Percentiles rank a stretch among this genome's conserved stretches.
Evolutionary conservation across 2,113 vertebrate genomes (phyloP).

Genomic region (Lepus americanus): DNA sequence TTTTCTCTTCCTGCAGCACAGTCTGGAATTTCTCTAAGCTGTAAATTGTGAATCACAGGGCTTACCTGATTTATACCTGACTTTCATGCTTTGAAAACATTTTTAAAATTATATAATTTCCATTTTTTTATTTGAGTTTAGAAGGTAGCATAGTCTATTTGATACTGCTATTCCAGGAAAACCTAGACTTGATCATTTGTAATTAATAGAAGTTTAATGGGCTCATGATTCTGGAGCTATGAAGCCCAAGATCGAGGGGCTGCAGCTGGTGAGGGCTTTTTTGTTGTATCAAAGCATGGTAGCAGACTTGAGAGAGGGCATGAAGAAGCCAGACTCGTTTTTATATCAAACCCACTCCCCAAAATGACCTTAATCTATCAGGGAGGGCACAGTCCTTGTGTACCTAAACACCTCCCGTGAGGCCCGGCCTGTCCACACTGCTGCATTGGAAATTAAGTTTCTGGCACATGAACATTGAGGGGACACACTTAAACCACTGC

Average conservation of each 20-base stretch:
- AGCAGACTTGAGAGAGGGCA: not conserved
- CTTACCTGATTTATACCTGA: not conserved
- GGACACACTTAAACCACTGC: not conserved
- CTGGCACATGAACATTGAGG: too few species aligned
- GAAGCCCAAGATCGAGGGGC: not conserved
- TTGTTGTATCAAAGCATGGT: not conserved
- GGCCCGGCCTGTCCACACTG: not conserved
- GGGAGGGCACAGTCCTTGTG: not conserved
- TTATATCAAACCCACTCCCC: not conserved
- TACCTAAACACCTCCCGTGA: not conserved
- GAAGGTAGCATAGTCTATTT: not conserved
- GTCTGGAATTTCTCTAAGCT: not conserved
- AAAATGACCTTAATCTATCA: not conserved
- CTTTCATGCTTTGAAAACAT: not conserved
- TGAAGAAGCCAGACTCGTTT: not conserved
- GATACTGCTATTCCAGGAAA: not conserved
- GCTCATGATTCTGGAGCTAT: not conserved
- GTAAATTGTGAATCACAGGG: not conserved
- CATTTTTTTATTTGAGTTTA: not conserved
- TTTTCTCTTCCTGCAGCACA: not conserved
- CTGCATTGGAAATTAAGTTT: not conserved
- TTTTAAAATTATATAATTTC: not conserved
- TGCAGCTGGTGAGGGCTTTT: not conserved
- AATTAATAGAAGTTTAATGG: not conserved
- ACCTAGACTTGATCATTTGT: not conserved